A percentile compares a stretch with the other conserved stretches of the same genome.
Evolutionary conservation across 2,113 vertebrate genomes (phyloP).

Genomic region (Upupa epops): DNA sequence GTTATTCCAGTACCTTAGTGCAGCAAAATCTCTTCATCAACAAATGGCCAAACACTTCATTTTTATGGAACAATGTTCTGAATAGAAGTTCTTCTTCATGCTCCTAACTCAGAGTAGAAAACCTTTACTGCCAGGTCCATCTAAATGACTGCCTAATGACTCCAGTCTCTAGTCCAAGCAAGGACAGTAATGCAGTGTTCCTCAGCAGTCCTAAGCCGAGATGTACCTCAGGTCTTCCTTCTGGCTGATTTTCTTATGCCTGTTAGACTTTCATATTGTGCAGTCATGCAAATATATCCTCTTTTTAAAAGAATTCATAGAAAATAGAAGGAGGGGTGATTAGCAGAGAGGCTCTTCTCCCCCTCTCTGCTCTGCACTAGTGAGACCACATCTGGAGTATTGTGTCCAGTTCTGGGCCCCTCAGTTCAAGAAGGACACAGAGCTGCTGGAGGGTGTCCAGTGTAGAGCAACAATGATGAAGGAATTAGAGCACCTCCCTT

Average conservation of each 20-base stretch:
- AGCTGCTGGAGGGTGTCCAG: too few species aligned
- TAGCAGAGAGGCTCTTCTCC: too few species aligned
- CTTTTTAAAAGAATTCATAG: not conserved
- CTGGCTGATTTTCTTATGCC: not conserved
- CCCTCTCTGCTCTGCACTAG: too few species aligned
- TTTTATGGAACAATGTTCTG: not conserved
- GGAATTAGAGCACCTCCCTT: too few species aligned
- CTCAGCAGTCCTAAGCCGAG: not conserved
- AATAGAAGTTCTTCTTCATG: not conserved
- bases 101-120: not conserved
- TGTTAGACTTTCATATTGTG: not conserved
- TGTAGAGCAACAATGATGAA: too few species aligned
- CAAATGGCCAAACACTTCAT: not conserved
- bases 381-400: too few species aligned
- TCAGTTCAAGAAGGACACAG: too few species aligned
- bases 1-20: fast-evolving
- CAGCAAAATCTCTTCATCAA: not conserved
- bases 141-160: not conserved
- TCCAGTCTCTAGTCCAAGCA: not conserved
- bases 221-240: not conserved
- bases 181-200: not conserved
- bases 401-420: too few species aligned
- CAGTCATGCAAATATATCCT: not conserved
- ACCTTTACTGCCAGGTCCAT: not conserved
- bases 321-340: too few species aligned